Percentiles rank a stretch among this genome's conserved stretches.
Evolutionary conservation across 2,113 vertebrate species (phyloP).

Genomic region (Clarias batrachus): DNA sequence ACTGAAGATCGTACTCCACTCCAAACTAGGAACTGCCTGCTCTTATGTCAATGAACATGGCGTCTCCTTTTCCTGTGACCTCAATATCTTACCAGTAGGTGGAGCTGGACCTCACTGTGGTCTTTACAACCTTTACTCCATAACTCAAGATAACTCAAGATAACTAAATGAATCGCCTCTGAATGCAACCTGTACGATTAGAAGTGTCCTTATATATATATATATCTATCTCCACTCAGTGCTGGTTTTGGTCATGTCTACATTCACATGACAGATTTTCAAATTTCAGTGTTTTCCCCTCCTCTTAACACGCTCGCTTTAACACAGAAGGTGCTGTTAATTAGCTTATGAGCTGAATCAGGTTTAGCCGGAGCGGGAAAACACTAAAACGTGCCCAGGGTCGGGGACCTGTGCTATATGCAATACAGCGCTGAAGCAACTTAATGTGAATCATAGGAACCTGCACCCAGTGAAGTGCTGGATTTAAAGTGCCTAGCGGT

Average conservation of each 20-base stretch:
- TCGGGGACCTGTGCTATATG: background rate
- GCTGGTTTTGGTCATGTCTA: background rate
- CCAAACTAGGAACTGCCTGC: background rate
- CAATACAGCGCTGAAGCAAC: background rate
- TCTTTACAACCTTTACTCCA: background rate
- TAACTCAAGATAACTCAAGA: background rate
- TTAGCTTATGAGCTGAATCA: background rate
- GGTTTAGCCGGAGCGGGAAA: background rate
- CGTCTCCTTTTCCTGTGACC: background rate
- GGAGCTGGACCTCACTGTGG: background rate
- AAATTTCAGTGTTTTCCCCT: background rate
- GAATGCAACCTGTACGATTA: conserved; percentile 18
- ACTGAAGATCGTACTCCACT: background rate
- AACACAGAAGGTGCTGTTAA: background rate
- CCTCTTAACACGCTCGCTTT: background rate
- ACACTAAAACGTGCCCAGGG: background rate
- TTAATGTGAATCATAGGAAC: background rate
- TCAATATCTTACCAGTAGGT: background rate
- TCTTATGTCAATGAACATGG: too few species aligned
- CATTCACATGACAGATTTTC: background rate
- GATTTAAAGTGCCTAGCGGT: background rate
- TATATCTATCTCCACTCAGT: background rate
- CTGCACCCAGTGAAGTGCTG: background rate
- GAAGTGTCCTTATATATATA: conserved; percentile 30
- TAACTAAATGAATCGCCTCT: background rate